Percentiles rank a stretch among this genome's conserved stretches.
phyloP scores from a whole-genome alignment of 2,113 vertebrate species.

The Symphodus melops region DNA sequence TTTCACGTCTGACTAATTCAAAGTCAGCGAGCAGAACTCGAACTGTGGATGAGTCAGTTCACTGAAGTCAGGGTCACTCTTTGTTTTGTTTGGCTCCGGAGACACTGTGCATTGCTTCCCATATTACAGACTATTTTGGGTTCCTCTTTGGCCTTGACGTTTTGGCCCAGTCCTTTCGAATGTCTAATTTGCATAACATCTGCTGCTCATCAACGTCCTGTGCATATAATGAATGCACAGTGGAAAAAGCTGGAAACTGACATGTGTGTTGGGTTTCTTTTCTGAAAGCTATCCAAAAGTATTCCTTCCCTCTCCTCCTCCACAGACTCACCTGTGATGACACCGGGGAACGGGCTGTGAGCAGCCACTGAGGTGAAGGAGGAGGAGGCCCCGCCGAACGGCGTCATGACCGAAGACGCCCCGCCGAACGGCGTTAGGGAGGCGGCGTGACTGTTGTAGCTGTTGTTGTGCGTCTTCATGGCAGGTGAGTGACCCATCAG shows the following conservation, averaged over 20 bases:
- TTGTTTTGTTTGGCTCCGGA: conserved; percentile 30
- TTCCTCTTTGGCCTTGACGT: conserved; percentile 57
- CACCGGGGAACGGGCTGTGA: conserved; percentile 77
- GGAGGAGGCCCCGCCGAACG: conserved; percentile 86
- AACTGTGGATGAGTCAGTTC: neutral
- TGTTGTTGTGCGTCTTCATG: conserved; percentile 77
- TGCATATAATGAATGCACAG: conserved; percentile 18
- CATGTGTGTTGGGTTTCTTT: neutral
- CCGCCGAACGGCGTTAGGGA: conserved; percentile 88
- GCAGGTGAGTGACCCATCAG: conserved; percentile 84
- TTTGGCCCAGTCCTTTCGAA: conserved; percentile 57
- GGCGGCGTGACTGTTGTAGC: conserved; percentile 74
- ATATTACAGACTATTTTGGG: conserved; percentile 47
- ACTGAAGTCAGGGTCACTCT: conserved; percentile 25
- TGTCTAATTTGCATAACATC: conserved; percentile 70
- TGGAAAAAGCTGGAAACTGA: conserved; percentile 1
- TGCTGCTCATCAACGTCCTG: conserved; percentile 51
- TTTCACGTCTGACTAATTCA: conserved; percentile 16
- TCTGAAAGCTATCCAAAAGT: too few species aligned
- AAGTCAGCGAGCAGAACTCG: conserved; percentile 17
- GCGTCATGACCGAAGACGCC: conserved; percentile 76
- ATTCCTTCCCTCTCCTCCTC: neutral
- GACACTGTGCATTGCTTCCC: conserved; percentile 23
- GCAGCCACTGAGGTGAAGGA: conserved; percentile 79
- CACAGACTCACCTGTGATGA: conserved; percentile 78